Percentiles rank a stretch among this genome's conserved stretches.
Evolutionary conservation across 2,888 invertebrate species (phyloP).

Genomic region (Hypolimnas misippus): DNA sequence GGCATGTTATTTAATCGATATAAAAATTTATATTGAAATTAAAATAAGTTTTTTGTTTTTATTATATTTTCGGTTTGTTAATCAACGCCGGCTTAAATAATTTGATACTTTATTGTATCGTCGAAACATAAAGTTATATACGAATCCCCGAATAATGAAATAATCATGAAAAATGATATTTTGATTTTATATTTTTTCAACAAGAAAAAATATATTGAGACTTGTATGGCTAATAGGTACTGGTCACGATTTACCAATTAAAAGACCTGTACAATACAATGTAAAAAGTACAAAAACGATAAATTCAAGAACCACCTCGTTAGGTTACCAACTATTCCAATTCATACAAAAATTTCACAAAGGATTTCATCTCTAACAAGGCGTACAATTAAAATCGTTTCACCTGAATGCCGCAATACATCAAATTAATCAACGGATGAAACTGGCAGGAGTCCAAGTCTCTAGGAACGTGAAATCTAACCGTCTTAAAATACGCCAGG

Average conservation of each 20-base stretch:
- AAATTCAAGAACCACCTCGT: conserved; percentile 5
- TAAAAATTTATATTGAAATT: too few relatives aligned
- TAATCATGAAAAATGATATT: too few relatives aligned
- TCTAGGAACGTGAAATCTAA: conserved; percentile 24
- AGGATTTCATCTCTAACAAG: conserved; percentile 38
- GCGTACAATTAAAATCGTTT: conserved; percentile 38
- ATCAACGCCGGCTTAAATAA: too few relatives aligned
- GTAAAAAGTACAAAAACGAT: conserved; percentile 5
- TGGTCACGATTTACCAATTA: neutral
- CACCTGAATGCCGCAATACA: conserved; percentile 41
- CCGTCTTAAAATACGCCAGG: conserved; percentile 35
- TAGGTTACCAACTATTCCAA: conserved; percentile 13
- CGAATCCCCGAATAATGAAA: too few relatives aligned
- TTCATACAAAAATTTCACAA: conserved; percentile 21
- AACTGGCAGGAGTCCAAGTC: conserved; percentile 38
- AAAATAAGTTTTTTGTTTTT: too few relatives aligned
- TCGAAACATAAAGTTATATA: too few relatives aligned
- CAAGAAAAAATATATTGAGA: neutral
- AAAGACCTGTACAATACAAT: neutral
- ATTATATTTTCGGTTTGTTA: too few relatives aligned
- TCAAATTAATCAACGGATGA: conserved; percentile 41
- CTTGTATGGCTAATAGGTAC: neutral
- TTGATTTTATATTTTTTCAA: neutral
- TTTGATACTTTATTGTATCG: too few relatives aligned
- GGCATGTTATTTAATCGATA: too few relatives aligned